Evolutionary conservation across 2,113 vertebrate species (phyloP), one percentile per base, ranked within the genome.

Genomic region (Podilymbus podiceps): DNA sequence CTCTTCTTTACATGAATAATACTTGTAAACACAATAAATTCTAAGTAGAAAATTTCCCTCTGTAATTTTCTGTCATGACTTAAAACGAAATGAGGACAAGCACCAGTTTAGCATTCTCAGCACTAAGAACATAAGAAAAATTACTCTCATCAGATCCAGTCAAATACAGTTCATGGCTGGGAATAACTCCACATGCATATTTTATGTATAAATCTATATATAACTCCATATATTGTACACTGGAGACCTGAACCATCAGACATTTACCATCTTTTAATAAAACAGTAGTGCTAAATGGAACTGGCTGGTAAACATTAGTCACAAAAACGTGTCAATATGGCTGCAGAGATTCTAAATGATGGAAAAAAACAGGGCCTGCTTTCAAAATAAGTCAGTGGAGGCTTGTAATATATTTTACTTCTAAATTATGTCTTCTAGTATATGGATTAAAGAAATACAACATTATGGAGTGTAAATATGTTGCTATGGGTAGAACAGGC

Each of bases 121-220:
- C 86, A 64, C 76, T 86, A 88, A 77, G 95, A 94, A 88, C 46
- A 66, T 12, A 71, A 90, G 96, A 98, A 96, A 97, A 97, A 97
- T 95, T 90, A 89, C 20, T 89, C 89, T 97, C 79, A 50, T 6
- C 25, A 78, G 89, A 97, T 89, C 84, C 62, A 94, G 94, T 95
- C 97, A 97, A 97, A 97, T 82, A 76, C 82, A 97, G 93, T 73
- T 96, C 58, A 63, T 91, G 88, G 75, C 55, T 97, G 91, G 95
- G 96, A 97, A 95, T 96, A 97, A 97, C 93, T 95, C 58, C 95
- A 95, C 56, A 88, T 94, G 82, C 92, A 95, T 97, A 96, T 97
- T 97, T 98, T 94, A 97, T 96, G 93, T 77, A 96, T 94, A 97
- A 97, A 97, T 97, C 98, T 96, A 95, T 97, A 96, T 91, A 95